Evolutionary conservation across 2,113 vertebrate genomes (phyloP).

Genomic region (Pimephales promelas): DNA sequence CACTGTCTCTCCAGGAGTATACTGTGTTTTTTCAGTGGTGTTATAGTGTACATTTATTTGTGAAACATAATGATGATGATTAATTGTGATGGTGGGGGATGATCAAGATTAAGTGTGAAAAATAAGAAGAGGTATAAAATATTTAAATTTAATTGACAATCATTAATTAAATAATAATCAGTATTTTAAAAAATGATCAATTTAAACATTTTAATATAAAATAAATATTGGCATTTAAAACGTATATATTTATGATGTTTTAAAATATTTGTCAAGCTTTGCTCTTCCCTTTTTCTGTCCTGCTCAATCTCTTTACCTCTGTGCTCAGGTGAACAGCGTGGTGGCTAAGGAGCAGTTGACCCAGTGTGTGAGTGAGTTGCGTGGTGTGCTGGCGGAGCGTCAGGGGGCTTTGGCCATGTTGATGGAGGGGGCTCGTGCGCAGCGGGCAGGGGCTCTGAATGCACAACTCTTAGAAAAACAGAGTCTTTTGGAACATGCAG

Average conservation of each 20-base stretch:
- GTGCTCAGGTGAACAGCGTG: slow-evolving; percentile 81
- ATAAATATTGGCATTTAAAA: not conserved
- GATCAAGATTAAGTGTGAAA: too few species aligned
- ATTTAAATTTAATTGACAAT: too few species aligned
- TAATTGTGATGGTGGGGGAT: not conserved
- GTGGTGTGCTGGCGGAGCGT: slow-evolving; percentile 84
- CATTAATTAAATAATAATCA: too few species aligned
- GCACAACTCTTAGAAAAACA: slow-evolving; percentile 85
- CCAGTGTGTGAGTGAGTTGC: slow-evolving; percentile 83
- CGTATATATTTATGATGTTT: not conserved
- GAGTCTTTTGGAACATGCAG: slow-evolving; percentile 88
- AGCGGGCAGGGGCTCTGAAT: slow-evolving; percentile 78
- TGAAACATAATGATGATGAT: not conserved
- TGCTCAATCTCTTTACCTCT: not conserved
- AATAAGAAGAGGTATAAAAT: too few species aligned
- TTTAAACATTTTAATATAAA: not conserved
- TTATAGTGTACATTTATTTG: not conserved
- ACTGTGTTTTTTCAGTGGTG: not conserved
- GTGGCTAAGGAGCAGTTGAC: slow-evolving; percentile 87
- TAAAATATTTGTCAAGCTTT: not conserved
- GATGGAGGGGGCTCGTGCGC: slow-evolving; percentile 83
- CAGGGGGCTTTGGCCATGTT: slow-evolving; percentile 78
- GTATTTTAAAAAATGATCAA: not conserved
- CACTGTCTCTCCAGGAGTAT: too few species aligned
- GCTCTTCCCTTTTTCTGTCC: not conserved